Conservation (phyloP, 2,888 invertebrate species). For the Cloeon dipterum region DNA sequence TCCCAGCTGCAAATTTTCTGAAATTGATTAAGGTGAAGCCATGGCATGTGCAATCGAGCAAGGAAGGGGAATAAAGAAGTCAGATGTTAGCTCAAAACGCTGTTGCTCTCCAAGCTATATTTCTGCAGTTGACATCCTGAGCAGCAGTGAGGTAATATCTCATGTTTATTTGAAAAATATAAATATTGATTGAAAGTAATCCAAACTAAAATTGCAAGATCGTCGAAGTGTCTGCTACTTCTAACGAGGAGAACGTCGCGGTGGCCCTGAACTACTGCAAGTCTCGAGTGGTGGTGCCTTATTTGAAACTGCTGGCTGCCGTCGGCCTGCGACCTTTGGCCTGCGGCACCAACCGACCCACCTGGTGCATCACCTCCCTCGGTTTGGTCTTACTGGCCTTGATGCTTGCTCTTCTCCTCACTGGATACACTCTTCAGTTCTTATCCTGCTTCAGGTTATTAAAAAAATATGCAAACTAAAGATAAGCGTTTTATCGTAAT, state of each 20-base stretch:
- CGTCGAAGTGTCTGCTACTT: background rate
- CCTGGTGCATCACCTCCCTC: conserved; percentile 31
- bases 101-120: too few species aligned
- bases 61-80: too few species aligned
- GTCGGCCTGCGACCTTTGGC: conserved; percentile 51
- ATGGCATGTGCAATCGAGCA: too few species aligned
- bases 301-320: conserved; percentile 44
- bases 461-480: conserved; percentile 1
- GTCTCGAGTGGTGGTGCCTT: conserved; percentile 55
- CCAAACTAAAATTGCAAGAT: too few species aligned
- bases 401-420: conserved; percentile 36
- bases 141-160: too few species aligned
- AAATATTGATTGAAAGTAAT: too few species aligned
- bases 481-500: background rate
- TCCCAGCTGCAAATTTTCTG: too few species aligned
- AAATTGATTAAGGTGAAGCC: too few species aligned
- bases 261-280: conserved; percentile 62
- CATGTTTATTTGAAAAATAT: too few species aligned
- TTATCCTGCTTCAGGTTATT: conserved; percentile 51
- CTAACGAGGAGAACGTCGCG: conserved; percentile 13
- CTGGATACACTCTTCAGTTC: conserved; percentile 55
- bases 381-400: conserved; percentile 43
- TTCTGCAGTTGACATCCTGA: too few species aligned
- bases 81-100: too few species aligned
- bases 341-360: conserved; percentile 33